phyloP scores from a whole-genome alignment of 2,113 vertebrate genomes.

The Mustela nigripes region DNA sequence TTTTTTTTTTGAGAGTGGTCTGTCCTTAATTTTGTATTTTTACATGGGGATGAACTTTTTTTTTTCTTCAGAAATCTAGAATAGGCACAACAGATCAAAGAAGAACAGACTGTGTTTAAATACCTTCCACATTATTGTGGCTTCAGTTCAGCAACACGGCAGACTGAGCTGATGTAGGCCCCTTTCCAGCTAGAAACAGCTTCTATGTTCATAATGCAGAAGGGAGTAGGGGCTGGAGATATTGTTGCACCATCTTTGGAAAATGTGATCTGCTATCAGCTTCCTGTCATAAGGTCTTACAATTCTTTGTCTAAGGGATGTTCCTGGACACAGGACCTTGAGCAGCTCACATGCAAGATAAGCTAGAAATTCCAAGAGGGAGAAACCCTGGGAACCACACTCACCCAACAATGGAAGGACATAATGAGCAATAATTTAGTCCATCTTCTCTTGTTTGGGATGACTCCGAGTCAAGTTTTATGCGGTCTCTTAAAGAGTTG shows the following conservation, averaged over 20 bases:
- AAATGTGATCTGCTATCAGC: not conserved
- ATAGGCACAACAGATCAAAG: not conserved
- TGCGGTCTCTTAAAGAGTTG: not conserved
- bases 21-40: not conserved
- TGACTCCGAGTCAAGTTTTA: no score
- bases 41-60: not conserved
- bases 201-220: not conserved
- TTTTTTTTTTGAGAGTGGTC: not conserved
- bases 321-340: not conserved
- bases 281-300: not conserved
- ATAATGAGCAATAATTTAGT: not conserved
- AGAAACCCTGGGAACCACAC: not conserved
- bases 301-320: not conserved
- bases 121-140: not conserved
- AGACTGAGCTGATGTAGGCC: not conserved
- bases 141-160: not conserved
- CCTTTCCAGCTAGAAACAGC: not conserved
- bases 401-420: not conserved
- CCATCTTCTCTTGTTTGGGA: not conserved
- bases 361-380: not conserved
- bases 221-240: not conserved
- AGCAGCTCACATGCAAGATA: not conserved
- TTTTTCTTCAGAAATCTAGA: not conserved
- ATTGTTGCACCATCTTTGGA: not conserved
- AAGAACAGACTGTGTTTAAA: not conserved